Conservation (phyloP, 2,113 vertebrate genomes). For the rat (Rattus norvegicus) region GRCr8 NC_086025.1:45993501-45994000, state of each 20-base stretch:
- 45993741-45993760: neutral
- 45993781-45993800: neutral
- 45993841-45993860: neutral
- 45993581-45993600: neutral
- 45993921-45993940: neutral
- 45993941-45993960: neutral
- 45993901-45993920: neutral
- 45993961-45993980: neutral
- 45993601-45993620: neutral
- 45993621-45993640: neutral
- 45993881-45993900: neutral
- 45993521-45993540: neutral
- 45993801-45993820: neutral
- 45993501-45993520: neutral
- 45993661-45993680: neutral
- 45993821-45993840: neutral
- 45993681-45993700: neutral
- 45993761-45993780: neutral
- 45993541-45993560: neutral
- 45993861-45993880: neutral
- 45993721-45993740: no score
- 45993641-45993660: neutral
- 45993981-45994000: neutral
- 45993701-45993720: neutral
- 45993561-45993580: neutral